Conservation (phyloP, 2,888 invertebrate genomes). For the Pristionchus maxplancki region DNA sequence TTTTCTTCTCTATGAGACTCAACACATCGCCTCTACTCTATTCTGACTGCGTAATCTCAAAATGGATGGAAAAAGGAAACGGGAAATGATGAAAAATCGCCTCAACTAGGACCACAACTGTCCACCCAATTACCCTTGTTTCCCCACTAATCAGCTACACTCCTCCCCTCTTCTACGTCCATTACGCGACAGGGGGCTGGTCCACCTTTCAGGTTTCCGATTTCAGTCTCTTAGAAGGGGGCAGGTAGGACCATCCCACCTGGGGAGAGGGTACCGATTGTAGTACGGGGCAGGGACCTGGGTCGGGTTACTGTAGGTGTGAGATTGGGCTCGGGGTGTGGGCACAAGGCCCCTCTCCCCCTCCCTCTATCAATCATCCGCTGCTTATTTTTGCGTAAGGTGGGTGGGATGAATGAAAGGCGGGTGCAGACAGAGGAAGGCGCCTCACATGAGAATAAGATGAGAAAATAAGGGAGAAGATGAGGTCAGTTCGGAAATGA, state of each 20-base stretch:
- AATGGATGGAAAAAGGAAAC: too few relatives aligned
- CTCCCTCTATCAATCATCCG: constrained; percentile 20
- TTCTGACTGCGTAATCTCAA: too few relatives aligned
- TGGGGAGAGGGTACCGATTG: constrained; percentile 7
- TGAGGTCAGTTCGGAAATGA: constrained; percentile 8
- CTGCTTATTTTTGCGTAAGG: constrained; percentile 30
- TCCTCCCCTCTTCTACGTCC: too few relatives aligned
- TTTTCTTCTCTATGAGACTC: too few relatives aligned
- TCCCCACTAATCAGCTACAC: constrained; percentile 1
- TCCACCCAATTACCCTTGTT: too few relatives aligned
- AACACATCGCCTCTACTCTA: too few relatives aligned
- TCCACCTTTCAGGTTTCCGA: constrained; percentile 11
- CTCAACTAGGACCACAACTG: too few relatives aligned
- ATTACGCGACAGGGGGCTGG: constrained; percentile 29
- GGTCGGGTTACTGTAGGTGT: constrained; percentile 34
- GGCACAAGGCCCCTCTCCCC: background rate
- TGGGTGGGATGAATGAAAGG: background rate
- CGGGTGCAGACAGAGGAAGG: background rate
- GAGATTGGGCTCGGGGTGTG: background rate
- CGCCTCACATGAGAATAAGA: background rate
- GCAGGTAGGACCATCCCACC: constrained; percentile 42
- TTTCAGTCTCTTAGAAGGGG: background rate
- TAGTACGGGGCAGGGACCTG: background rate
- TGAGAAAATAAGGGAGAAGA: background rate
- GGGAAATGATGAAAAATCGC: too few relatives aligned